A percentile compares a stretch with the other conserved stretches of the same genome.
Conservation (phyloP, 2,113 vertebrate genomes). For the Oryzias woworae region DNA sequence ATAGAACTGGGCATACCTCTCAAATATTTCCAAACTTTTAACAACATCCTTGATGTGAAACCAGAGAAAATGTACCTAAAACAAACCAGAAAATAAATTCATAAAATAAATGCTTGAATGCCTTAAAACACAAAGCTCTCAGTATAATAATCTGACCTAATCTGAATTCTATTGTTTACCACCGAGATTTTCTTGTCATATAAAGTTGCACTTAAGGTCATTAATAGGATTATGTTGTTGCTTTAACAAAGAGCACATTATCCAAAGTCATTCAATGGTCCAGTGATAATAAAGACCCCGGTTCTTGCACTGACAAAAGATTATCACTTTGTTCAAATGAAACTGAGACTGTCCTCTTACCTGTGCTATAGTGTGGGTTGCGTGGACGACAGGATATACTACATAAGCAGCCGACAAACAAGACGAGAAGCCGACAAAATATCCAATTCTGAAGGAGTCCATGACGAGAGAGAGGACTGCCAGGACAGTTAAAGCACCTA, state of each 20-base stretch:
- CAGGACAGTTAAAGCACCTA: slow-evolving; percentile 91
- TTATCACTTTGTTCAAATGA: slow-evolving; percentile 51
- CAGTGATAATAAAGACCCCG: slow-evolving; percentile 22
- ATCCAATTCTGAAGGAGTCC: slow-evolving; percentile 91
- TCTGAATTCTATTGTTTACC: slow-evolving; percentile 1
- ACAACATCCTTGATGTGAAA: slow-evolving; percentile 95
- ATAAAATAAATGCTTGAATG: background rate
- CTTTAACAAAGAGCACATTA: slow-evolving; percentile 69
- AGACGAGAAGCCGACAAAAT: slow-evolving; percentile 87
- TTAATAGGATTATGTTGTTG: slow-evolving; percentile 61
- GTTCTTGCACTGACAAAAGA: slow-evolving; percentile 42
- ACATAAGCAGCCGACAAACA: slow-evolving; percentile 88
- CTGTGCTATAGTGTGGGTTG: slow-evolving; percentile 89
- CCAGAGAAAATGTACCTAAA: slow-evolving; percentile 96
- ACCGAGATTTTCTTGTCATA: slow-evolving; percentile 17
- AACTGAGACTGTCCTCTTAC: slow-evolving; percentile 70
- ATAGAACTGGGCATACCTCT: slow-evolving; percentile 80
- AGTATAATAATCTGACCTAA: background rate
- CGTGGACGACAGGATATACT: slow-evolving; percentile 88
- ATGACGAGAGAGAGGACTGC: slow-evolving; percentile 90
- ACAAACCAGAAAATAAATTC: slow-evolving; percentile 7
- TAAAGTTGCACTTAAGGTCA: slow-evolving; percentile 51
- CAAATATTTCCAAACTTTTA: slow-evolving; percentile 93
- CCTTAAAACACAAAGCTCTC: background rate
- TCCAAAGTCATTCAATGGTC: slow-evolving; percentile 45